These are phyloP conservation scores for Margarornis squamiger DNA, from an alignment of 2,797 vertebrate genomes.

Conservation along the genomic window DNA sequence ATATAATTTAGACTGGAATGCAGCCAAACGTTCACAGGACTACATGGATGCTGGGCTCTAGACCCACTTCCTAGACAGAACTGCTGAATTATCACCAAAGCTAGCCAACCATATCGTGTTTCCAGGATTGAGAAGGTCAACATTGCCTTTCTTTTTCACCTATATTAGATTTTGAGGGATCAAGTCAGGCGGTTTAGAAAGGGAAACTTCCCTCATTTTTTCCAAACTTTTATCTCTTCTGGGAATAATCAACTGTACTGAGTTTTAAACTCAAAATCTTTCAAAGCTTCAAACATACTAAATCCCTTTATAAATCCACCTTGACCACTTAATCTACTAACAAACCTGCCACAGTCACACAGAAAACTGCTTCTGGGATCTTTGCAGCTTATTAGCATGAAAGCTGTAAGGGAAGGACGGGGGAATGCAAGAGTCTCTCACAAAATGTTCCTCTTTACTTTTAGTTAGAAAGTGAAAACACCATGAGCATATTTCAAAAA, in stretches of 20 bases:
- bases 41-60: background rate
- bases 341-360: background rate
- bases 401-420: background rate
- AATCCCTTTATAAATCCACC: slow-evolving; percentile 29
- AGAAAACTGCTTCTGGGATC: background rate
- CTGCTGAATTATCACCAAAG: background rate
- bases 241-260: background rate
- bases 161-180: background rate
- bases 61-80: background rate
- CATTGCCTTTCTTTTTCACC: background rate
- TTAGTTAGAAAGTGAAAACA: slow-evolving; percentile 19
- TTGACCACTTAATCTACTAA: background rate
- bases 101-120: background rate
- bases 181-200: background rate
- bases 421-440: background rate
- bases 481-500: background rate
- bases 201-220: background rate
- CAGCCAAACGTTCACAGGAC: background rate
- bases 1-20: background rate
- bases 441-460: background rate
- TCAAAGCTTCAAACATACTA: slow-evolving; percentile 16
- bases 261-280: slow-evolving; percentile 20
- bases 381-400: background rate
- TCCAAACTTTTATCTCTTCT: background rate
- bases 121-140: background rate